These are phyloP conservation scores for Ypsolopha sequella DNA, from an alignment of 2,888 invertebrate genomes.

Conservation along the genomic window DNA sequence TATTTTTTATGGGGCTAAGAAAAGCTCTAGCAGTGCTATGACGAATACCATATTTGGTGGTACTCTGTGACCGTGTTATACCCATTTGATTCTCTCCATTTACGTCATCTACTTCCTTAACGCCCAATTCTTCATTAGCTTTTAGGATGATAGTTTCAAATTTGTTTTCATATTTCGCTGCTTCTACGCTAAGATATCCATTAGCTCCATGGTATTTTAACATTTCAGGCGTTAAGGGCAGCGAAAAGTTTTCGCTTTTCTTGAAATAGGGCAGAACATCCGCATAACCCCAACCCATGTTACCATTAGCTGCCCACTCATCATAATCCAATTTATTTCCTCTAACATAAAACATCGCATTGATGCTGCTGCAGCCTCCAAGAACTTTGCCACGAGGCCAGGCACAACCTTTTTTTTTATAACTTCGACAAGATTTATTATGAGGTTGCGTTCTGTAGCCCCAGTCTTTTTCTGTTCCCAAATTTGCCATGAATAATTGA, in stretches of 20 bases:
- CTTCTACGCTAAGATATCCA: conserved; percentile 4
- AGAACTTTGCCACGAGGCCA: conserved; percentile 72
- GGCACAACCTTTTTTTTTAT: conserved; percentile 18
- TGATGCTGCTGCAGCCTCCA: conserved; percentile 62
- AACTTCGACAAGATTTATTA: conserved; percentile 27
- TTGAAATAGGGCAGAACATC: conserved; percentile 45
- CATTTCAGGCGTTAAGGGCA: not conserved
- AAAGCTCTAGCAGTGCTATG: conserved; percentile 30
- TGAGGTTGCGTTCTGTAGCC: conserved; percentile 39
- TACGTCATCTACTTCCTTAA: conserved; percentile 4
- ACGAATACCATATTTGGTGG: conserved; percentile 14
- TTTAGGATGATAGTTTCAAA: conserved; percentile 7
- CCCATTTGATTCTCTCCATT: conserved; percentile 13
- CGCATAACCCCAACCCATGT: conserved; percentile 57
- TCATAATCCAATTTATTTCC: conserved; percentile 54
- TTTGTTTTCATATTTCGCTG: not conserved
- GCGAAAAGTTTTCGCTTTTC: conserved; percentile 37
- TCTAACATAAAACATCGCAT: conserved; percentile 60
- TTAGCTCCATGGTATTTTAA: conserved; percentile 1
- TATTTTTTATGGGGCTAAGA: conserved; percentile 18
- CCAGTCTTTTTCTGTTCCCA: not conserved
- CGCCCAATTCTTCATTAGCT: conserved; percentile 8
- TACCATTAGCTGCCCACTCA: conserved; percentile 51
- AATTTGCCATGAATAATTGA: not conserved
- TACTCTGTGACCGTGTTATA: conserved; percentile 14